These are phyloP conservation scores for Agonopterix arenella DNA, from an alignment of 2,888 invertebrate species.

Conservation along the genomic window DNA sequence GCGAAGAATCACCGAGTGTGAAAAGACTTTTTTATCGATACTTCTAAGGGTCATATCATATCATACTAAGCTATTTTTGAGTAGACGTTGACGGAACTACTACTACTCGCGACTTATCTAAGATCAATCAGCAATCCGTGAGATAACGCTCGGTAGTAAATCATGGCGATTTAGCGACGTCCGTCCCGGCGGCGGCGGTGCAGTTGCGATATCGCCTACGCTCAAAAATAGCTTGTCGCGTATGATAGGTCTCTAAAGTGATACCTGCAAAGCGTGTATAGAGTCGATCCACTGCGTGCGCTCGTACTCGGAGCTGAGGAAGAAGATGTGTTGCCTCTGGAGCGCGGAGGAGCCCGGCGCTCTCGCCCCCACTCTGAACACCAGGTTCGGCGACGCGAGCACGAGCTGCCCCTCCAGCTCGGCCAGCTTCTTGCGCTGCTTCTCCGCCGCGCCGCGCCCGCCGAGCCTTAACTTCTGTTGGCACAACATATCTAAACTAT, in stretches of 20 bases:
- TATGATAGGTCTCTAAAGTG: not conserved
- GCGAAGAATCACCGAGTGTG: too few relatives aligned
- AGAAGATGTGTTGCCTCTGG: conserved; percentile 87
- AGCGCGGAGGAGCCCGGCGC: conserved; percentile 66
- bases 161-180: too few relatives aligned
- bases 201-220: too few relatives aligned
- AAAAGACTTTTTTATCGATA: too few relatives aligned
- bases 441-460: conserved; percentile 82
- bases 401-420: conserved; percentile 94
- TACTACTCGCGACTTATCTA: too few relatives aligned
- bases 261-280: conserved; percentile 86
- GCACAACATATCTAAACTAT: conserved; percentile 58
- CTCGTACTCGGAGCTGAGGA: conserved; percentile 96
- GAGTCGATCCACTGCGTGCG: conserved; percentile 96
- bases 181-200: too few relatives aligned
- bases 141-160: too few relatives aligned
- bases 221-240: too few relatives aligned
- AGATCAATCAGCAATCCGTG: too few relatives aligned
- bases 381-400: conserved; percentile 92
- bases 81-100: too few relatives aligned
- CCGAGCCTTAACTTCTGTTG: conserved; percentile 78
- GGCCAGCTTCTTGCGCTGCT: conserved; percentile 91
- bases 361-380: conserved; percentile 87
- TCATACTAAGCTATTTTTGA: too few relatives aligned
- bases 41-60: too few relatives aligned